A percentile compares a stretch with the other conserved stretches of the same genome.
These are phyloP conservation scores for Chaetophractus vellerosus DNA, from an alignment of 2,797 vertebrate species.

Conservation along the genomic window DNA sequence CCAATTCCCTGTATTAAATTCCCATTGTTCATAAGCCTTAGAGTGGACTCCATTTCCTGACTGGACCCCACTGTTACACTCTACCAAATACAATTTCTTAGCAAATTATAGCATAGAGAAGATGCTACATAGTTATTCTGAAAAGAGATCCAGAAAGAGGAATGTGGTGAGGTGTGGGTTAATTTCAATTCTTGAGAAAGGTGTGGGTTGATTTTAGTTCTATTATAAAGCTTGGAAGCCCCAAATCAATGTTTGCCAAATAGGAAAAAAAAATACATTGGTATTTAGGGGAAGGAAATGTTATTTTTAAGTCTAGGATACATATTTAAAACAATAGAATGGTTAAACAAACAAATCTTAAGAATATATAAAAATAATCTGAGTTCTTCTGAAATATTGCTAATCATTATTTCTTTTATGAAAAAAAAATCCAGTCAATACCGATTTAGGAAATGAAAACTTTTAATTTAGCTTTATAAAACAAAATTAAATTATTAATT, in stretches of 20 bases:
- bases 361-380: slow-evolving; percentile 75
- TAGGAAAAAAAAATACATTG: slow-evolving; percentile 70
- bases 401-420: slow-evolving; percentile 65
- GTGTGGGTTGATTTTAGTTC: slow-evolving; percentile 19
- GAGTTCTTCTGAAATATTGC: slow-evolving; percentile 66
- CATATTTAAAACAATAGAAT: slow-evolving; percentile 77
- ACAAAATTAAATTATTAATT: neutral
- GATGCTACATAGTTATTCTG: neutral
- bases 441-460: slow-evolving; percentile 54
- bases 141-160: slow-evolving; percentile 5
- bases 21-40: neutral
- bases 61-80: neutral
- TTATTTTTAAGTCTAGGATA: slow-evolving; percentile 81
- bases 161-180: neutral
- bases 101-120: neutral
- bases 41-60: neutral
- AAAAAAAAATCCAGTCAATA: slow-evolving; percentile 47
- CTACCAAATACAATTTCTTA: neutral
- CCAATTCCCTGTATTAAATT: neutral
- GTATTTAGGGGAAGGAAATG: slow-evolving; percentile 82
- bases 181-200: slow-evolving; percentile 42
- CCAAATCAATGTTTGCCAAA: slow-evolving; percentile 69
- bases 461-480: slow-evolving; percentile 7
- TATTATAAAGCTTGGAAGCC: slow-evolving; percentile 53
- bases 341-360: slow-evolving; percentile 72